These are phyloP conservation scores for Epizoanthus fatuus DNA, from an alignment of 92 coral and sea anemone genomes.

Conservation along the genomic window DNA sequence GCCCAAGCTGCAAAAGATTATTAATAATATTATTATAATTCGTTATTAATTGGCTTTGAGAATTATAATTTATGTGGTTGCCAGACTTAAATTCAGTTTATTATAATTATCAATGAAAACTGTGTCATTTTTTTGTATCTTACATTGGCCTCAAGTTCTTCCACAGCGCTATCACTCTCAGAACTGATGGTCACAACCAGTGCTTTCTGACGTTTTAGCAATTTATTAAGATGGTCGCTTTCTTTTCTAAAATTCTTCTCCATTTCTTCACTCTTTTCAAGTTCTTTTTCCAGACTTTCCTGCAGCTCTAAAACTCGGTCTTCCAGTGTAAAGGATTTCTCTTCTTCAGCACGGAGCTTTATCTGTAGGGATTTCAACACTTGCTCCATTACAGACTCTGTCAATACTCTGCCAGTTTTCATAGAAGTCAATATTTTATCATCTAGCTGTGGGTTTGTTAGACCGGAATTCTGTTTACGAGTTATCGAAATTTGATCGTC, in stretches of 20 bases:
- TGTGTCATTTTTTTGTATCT: too few species aligned
- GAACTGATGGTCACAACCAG: conserved; percentile 41
- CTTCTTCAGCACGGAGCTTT: conserved; percentile 16
- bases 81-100: too few species aligned
- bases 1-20: too few species aligned
- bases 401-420: background rate
- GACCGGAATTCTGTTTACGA: background rate
- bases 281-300: conserved; percentile 37
- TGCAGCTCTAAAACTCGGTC: conserved; percentile 41
- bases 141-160: conserved; percentile 38
- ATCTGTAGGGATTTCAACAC: background rate
- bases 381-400: conserved; percentile 1
- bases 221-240: conserved; percentile 21
- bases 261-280: conserved; percentile 40
- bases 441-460: background rate
- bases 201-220: conserved; percentile 33
- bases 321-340: conserved; percentile 35
- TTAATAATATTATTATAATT: too few species aligned
- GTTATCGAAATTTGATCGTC: background rate
- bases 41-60: too few species aligned
- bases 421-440: background rate
- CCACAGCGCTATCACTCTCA: conserved; percentile 54
- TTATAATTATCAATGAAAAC: too few species aligned
- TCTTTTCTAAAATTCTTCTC: conserved; percentile 52
- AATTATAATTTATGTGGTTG: too few species aligned